Evolutionary conservation across 2,797 vertebrate species (phyloP).

Genomic region (Siniperca undulata): DNA sequence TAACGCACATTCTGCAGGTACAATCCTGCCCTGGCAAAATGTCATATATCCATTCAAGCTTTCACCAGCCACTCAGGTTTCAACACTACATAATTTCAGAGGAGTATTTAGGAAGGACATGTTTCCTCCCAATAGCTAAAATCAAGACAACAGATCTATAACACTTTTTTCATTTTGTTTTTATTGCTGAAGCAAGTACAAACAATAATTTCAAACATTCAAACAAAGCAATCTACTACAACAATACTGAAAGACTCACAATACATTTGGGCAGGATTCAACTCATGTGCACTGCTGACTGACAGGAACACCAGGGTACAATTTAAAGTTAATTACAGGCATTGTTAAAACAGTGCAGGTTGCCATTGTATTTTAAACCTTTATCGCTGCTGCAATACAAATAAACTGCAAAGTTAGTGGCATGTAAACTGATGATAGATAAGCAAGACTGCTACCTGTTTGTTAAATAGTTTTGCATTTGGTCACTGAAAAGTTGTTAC

Average conservation of each 20-base stretch:
- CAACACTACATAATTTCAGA: constrained; percentile 47
- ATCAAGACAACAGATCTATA: constrained; percentile 32
- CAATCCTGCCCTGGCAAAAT: constrained; percentile 36
- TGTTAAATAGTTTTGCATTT: constrained; percentile 31
- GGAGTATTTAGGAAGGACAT: constrained; percentile 21
- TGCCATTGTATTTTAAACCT: background rate
- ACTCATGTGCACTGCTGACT: constrained; percentile 33
- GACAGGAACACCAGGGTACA: constrained; percentile 27
- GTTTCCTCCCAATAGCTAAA: constrained; percentile 9
- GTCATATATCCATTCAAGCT: constrained; percentile 43
- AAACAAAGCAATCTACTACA: constrained; percentile 80
- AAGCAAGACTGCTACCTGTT: constrained; percentile 5
- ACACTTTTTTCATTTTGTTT: constrained; percentile 39
- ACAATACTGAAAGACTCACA: constrained; percentile 73
- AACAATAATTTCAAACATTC: constrained; percentile 84
- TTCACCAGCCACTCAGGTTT: constrained; percentile 55
- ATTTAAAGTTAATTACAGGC: constrained; percentile 52
- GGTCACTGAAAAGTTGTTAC: constrained; percentile 31
- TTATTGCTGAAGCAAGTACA: constrained; percentile 90
- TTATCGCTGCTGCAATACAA: constrained; percentile 19
- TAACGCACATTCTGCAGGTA: constrained; percentile 47
- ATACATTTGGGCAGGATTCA: constrained; percentile 50
- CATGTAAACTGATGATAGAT: constrained; percentile 34
- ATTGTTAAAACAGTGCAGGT: constrained; percentile 14
- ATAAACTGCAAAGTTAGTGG: constrained; percentile 20